Evolutionary conservation across 2,113 vertebrate genomes (phyloP), one percentile per base, ranked within the genome.

Genomic region (Sus scrofa): DNA sequence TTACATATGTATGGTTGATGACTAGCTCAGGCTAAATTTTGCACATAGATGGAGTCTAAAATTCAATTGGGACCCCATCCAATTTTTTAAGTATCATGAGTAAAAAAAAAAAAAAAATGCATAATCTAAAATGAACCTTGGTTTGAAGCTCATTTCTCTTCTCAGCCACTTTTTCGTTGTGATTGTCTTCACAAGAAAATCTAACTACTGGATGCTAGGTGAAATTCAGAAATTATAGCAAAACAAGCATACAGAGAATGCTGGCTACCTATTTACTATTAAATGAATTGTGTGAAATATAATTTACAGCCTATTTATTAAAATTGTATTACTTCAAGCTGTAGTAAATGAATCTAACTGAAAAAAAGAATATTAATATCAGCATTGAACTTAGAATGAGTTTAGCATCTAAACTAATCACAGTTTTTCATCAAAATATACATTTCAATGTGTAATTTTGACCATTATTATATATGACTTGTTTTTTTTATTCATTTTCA

Each of bases 1-100:
- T 97, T 98, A 96, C 97, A 98, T 98, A 98, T 98, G 97, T 98
- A 98, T 98, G 86, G 68, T 81, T 62, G 97, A 89, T 98, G 97
- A 98, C 86, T 96, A 98, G 96, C 73, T 97, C 86, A 91, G 91
- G 93, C 94, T 97, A 98, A 97, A 98, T 98, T 98, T 98, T 98
- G 22, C 97, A n/a, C 0, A 96, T 98, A 91, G 98, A 82, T 97
- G 70, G 95, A 98, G 52, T 98, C 85, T 98, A 97, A 98, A 98
- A 97, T 98, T 94, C 92, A 97, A 62, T 96, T 98, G 96, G 96
- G 97, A 97, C 97, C 98, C 81, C 83, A 95, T 97, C 95, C 98
- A 97, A 97, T 97, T 98, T 98, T 98, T 96, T 97, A 98, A 98
- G 83, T 92, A 93, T 95, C 95, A 83, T 97, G 95, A 97, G 82